Percentiles rank a stretch among this genome's conserved stretches.
phyloP scores from a whole-genome alignment of 1,140 invertebrate species.

The Schlechtendalia chinensis region DNA sequence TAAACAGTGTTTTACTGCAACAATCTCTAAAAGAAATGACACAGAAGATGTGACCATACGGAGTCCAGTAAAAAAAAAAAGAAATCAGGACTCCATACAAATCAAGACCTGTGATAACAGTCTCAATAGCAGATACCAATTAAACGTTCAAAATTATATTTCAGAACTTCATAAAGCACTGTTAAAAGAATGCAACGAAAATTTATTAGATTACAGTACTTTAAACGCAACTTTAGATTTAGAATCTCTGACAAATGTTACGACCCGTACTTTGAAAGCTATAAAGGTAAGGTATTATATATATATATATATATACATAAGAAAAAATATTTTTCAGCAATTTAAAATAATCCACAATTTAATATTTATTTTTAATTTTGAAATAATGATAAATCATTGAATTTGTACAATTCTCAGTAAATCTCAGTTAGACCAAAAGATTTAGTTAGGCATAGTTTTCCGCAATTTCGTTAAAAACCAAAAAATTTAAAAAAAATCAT shows the following conservation, averaged over 20 bases:
- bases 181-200: slow-evolving; percentile 12
- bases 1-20: not conserved
- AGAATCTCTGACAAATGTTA: not conserved
- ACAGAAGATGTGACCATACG: not conserved
- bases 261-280: not conserved
- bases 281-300: not conserved
- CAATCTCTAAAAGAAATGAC: not conserved
- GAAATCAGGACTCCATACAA: too few relatives aligned
- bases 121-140: not conserved
- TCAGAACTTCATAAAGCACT: not conserved
- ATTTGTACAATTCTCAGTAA: too few relatives aligned
- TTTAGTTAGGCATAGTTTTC: too few relatives aligned
- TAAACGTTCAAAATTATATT: not conserved
- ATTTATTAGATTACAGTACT: not conserved
- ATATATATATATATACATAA: too few relatives aligned
- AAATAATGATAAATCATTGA: too few relatives aligned
- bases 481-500: too few relatives aligned
- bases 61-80: not conserved
- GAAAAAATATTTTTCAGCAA: too few relatives aligned
- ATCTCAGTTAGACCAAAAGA: too few relatives aligned
- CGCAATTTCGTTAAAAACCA: too few relatives aligned
- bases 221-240: not conserved
- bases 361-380: too few relatives aligned
- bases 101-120: not conserved
- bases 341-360: too few relatives aligned